Evolutionary conservation across 1,140 invertebrate species (phyloP).

Genomic region (Sinella curviseta): DNA sequence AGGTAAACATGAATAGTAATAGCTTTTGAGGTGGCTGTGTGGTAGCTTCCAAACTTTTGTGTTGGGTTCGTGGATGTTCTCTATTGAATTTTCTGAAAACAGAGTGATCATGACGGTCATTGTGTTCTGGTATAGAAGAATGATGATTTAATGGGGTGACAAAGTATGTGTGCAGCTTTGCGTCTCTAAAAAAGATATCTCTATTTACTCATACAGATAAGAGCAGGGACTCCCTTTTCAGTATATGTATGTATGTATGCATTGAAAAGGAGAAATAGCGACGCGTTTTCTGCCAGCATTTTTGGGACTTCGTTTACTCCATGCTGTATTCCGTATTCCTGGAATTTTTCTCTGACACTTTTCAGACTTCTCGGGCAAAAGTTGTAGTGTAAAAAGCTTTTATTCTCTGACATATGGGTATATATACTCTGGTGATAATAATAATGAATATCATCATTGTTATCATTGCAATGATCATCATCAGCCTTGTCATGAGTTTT

Average conservation of each 20-base stretch:
- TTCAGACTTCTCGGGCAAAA: too few relatives aligned
- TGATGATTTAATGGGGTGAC: slow-evolving; percentile 22
- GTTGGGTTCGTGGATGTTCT: neutral
- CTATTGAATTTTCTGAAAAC: neutral
- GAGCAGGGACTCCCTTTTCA: neutral
- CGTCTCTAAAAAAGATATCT: neutral
- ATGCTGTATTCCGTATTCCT: neutral
- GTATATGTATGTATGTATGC: too few relatives aligned
- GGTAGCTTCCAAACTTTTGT: slow-evolving; percentile 13
- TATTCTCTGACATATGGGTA: neutral
- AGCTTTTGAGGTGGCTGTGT: slow-evolving; percentile 7
- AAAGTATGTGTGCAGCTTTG: neutral
- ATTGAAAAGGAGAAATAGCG: neutral
- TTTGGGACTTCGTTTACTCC: neutral
- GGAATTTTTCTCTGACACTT: neutral
- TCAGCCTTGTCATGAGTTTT: neutral
- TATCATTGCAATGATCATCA: neutral
- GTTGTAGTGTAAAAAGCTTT: neutral
- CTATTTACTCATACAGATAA: slow-evolving; percentile 7
- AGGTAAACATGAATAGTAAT: slow-evolving; percentile 24
- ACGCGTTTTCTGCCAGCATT: neutral
- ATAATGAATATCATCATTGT: neutral
- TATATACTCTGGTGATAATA: neutral
- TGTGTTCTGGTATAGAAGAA: neutral
- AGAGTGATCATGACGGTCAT: slow-evolving; percentile 23